phyloP scores from a whole-genome alignment of 2,797 vertebrate genomes.

The Coregonus sp. region DNA sequence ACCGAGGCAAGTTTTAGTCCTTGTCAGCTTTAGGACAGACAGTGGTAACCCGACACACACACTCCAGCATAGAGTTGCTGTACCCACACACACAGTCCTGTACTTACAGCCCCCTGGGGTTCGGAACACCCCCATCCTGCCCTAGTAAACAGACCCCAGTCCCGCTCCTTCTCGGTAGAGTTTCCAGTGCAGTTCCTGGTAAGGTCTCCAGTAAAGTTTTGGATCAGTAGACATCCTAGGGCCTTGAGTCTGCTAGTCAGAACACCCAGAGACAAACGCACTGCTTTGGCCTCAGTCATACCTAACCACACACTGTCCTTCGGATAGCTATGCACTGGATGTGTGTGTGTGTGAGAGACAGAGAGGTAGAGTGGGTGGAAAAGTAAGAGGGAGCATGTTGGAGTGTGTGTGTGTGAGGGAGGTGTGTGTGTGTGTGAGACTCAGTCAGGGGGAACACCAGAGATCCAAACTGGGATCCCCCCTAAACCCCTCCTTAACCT shows the following conservation, averaged over 20 bases:
- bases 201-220: neutral
- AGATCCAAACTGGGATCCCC: constrained; percentile 47
- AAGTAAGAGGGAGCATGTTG: neutral
- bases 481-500: constrained; percentile 56
- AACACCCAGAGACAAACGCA: neutral
- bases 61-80: neutral
- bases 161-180: neutral
- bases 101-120: no score
- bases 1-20: neutral
- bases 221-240: neutral
- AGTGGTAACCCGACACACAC: neutral
- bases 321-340: neutral
- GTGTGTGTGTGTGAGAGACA: neutral
- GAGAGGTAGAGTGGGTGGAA: neutral
- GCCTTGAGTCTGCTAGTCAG: neutral
- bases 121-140: no score
- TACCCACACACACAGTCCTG: neutral
- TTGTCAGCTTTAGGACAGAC: neutral
- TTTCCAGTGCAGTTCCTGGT: neutral
- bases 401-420: neutral
- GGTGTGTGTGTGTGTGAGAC: no score
- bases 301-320: neutral
- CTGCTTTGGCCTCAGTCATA: constrained; percentile 24
- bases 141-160: no score
- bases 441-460: constrained; percentile 47